Base-by-base conservation (phyloP, 2,888 invertebrate species). In the Orgyia antiqua region DNA sequence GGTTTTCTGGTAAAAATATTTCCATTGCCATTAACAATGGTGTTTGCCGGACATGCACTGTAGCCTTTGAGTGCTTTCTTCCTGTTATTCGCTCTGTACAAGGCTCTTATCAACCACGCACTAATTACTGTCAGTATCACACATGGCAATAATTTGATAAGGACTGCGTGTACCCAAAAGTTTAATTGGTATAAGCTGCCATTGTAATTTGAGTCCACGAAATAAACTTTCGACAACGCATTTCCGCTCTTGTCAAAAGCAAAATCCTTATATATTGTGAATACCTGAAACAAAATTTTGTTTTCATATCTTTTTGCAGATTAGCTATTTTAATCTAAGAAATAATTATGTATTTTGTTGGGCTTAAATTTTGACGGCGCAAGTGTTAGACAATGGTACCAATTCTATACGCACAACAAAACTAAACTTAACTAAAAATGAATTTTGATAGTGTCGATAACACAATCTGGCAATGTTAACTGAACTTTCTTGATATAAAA, bases 111-210 rank as follows among this genome's bases (percentile, higher is more conserved):
- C 38, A 93, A 66, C 89, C 92, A 92, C 27, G 89, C 89, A 57
- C 91, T 92, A 42, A 93, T 92, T 23, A 92, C 87, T 0, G 94
- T 94, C 28, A 95, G 80, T 39, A 94, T 90, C 48, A 91, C 73
- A 59, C 95, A 95, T 0, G 95, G 95, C 1, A 95, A 74, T 3
- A 95, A 76, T 66, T 95, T 95, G 34, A 95, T 91, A 23, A 94
- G 86, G 3, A 94, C 93, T 0, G 92, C 91, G 59, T 94, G 93
- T 4, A 94, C 89, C 94, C 93, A 94, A 69, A 94, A 93, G 74
- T 94, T 94, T 13, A 93, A 73, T 52, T 89, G 87, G 59, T 92
- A 93, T 4, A 91, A 65, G 0, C 89, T 87, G 2, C 88, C 88
- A 25, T 87, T 83, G 48, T 88, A 87, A 29, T 89, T 79, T 0